A percentile compares a stretch with the other conserved stretches of the same genome.
These are phyloP conservation scores for Acromyrmex heyeri DNA, from an alignment of 1,140 invertebrate species.

Conservation along the genomic window DNA sequence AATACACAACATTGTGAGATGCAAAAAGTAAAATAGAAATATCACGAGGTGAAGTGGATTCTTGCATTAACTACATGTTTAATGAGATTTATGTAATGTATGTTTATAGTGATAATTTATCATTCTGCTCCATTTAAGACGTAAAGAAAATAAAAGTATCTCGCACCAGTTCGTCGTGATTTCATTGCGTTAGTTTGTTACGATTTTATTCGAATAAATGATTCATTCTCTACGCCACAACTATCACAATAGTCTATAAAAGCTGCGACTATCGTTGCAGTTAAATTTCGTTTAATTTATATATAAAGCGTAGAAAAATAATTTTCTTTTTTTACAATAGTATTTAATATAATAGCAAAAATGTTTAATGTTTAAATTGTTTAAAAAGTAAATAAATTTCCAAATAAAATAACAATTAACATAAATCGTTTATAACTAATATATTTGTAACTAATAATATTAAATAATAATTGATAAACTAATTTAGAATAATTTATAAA, in stretches of 20 bases:
- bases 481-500: not conserved
- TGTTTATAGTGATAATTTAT: not conserved
- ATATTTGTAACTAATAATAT: no score
- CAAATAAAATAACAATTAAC: not conserved
- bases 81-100: constrained; percentile 10
- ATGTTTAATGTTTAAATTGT: not conserved
- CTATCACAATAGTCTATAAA: constrained; percentile 4
- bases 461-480: not conserved
- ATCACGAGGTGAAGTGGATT: constrained; percentile 8
- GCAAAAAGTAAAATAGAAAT: not conserved
- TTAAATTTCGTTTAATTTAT: not conserved
- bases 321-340: not conserved
- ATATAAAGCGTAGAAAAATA: not conserved
- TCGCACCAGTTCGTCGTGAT: not conserved
- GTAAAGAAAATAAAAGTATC: constrained; percentile 3
- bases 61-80: not conserved
- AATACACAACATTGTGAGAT: constrained; percentile 19
- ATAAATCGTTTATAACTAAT: no score
- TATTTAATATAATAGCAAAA: not conserved
- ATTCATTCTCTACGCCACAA: not conserved
- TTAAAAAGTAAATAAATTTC: not conserved
- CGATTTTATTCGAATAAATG: constrained; percentile 27
- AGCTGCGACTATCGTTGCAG: not conserved
- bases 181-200: constrained; percentile 10
- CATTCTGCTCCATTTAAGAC: not conserved